Evolutionary conservation across 2,797 vertebrate genomes (phyloP).

Genomic region (Notoglanidium macrostoma): DNA sequence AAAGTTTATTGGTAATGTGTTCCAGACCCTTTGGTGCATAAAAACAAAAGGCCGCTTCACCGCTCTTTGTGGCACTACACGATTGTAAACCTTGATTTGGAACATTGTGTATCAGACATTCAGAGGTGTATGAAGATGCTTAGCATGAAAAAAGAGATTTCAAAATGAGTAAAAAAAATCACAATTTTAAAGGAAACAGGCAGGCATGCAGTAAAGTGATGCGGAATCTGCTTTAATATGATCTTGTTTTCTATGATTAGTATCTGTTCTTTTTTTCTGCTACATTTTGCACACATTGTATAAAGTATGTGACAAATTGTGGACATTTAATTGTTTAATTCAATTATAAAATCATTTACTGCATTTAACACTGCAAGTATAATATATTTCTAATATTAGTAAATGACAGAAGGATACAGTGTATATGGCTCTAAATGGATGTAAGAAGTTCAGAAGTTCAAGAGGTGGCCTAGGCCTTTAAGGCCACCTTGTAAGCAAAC

Average conservation of each 20-base stretch:
- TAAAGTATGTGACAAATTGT: neutral
- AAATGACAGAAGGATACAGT: neutral
- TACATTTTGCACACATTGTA: neutral
- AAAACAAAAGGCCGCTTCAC: neutral
- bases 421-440: neutral
- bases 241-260: neutral
- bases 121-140: neutral
- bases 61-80: neutral
- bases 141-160: neutral
- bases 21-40: neutral
- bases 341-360: neutral
- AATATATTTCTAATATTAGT: too few species aligned
- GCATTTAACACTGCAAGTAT: too few species aligned
- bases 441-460: neutral
- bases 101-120: neutral
- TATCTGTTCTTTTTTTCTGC: neutral
- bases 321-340: neutral
- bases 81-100: neutral
- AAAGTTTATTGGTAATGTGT: neutral
- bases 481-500: constrained; percentile 16
- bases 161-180: neutral
- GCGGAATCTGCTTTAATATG: neutral
- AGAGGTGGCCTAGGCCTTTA: neutral
- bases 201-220: neutral
- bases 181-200: neutral